Evolutionary conservation across 2,113 vertebrate genomes (phyloP).

Genomic region (Nothocercus julius): DNA sequence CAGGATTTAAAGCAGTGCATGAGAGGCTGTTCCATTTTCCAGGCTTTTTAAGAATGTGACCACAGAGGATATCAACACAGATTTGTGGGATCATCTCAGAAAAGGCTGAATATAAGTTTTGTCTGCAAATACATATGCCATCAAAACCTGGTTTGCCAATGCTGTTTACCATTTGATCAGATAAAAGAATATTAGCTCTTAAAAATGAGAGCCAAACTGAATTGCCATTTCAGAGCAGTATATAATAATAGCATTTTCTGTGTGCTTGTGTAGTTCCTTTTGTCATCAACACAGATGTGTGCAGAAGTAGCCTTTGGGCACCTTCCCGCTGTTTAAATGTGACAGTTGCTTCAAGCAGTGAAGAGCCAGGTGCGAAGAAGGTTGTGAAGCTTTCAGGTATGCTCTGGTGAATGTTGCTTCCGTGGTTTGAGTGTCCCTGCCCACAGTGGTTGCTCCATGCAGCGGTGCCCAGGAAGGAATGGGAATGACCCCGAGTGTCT

Average conservation of each 20-base stretch:
- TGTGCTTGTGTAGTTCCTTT: neutral
- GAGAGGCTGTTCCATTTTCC: constrained; percentile 16
- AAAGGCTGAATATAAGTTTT: constrained; percentile 52
- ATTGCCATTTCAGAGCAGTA: constrained; percentile 31
- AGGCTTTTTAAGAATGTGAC: constrained; percentile 32
- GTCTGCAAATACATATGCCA: constrained; percentile 58
- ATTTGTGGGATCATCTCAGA: constrained; percentile 51
- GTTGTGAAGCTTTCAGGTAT: neutral
- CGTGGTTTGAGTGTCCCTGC: neutral
- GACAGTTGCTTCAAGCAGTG: neutral
- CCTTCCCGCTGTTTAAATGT: neutral
- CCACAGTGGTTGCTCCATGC: neutral
- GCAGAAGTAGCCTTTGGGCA: neutral
- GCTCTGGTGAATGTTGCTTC: neutral
- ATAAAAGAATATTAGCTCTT: constrained; percentile 68
- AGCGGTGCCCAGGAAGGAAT: neutral
- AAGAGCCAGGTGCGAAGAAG: neutral
- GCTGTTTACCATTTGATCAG: constrained; percentile 66
- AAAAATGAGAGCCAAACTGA: constrained; percentile 51
- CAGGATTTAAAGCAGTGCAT: constrained; percentile 8
- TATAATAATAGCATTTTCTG: neutral
- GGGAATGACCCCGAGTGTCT: fast-evolving
- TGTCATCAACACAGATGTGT: neutral
- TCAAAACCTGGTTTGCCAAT: constrained; percentile 55
- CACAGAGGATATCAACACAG: constrained; percentile 51